These are phyloP conservation scores for Thymelicus lineola DNA, from an alignment of 2,888 invertebrate species.

Conservation along the genomic window DNA sequence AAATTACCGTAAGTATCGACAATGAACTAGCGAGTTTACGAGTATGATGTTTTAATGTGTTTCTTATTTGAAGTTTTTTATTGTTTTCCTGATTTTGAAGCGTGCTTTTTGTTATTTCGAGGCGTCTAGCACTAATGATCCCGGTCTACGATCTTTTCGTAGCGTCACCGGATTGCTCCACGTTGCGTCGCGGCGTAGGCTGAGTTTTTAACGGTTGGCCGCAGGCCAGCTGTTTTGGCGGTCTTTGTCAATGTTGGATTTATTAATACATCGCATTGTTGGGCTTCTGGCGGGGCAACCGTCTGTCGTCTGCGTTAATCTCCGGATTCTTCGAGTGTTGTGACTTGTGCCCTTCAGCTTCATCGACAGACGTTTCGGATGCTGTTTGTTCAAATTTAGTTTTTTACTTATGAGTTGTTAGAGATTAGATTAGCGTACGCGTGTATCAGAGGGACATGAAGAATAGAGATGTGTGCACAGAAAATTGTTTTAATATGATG, in stretches of 20 bases:
- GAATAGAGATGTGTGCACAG: no score
- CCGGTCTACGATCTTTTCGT: constrained; percentile 43
- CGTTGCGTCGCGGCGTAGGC: constrained; percentile 62
- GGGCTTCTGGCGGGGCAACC: constrained; percentile 60
- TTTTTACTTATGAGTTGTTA: no score
- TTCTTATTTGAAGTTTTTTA: constrained; percentile 6
- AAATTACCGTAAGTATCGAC: background rate
- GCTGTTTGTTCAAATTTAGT: background rate
- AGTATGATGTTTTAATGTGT: background rate
- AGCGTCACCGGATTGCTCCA: constrained; percentile 61
- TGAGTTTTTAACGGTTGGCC: constrained; percentile 72
- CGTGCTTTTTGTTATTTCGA: constrained; percentile 28
- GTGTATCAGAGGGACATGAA: no score
- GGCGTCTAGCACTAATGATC: constrained; percentile 35
- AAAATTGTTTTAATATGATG: no score
- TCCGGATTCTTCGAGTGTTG: constrained; percentile 23
- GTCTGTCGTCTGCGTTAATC: constrained; percentile 50
- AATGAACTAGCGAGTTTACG: background rate
- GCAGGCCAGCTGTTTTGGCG: constrained; percentile 79
- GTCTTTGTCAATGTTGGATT: constrained; percentile 85
- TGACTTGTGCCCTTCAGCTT: constrained; percentile 29
- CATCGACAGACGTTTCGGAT: background rate
- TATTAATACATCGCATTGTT: constrained; percentile 79
- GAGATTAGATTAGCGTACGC: no score
- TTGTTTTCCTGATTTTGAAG: constrained; percentile 9